Evolutionary conservation across 2,888 invertebrate species (phyloP).

Genomic region (Desoria tigrina): DNA sequence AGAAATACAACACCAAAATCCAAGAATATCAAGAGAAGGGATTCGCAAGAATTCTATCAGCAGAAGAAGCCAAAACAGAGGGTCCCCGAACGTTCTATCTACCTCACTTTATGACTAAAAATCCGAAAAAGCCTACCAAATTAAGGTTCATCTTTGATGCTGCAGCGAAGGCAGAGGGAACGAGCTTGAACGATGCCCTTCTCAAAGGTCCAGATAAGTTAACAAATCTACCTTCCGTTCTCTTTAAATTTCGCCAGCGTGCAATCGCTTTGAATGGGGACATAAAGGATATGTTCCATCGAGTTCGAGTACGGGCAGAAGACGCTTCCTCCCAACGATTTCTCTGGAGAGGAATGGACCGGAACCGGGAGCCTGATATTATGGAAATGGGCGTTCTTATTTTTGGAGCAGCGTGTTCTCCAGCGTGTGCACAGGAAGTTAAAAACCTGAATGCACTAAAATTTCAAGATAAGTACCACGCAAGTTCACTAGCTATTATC

Average conservation of each 20-base stretch:
- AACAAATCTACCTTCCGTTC: constrained; percentile 7
- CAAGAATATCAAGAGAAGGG: constrained; percentile 16
- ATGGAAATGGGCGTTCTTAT: too few relatives aligned
- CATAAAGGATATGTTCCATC: too few relatives aligned
- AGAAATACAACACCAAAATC: constrained; percentile 18
- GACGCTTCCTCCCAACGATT: constrained; percentile 6
- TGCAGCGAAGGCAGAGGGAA: constrained; percentile 28
- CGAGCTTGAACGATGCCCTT: constrained; percentile 39
- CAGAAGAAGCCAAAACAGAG: not conserved
- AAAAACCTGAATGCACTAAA: not conserved
- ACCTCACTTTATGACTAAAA: constrained; percentile 41
- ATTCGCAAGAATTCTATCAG: constrained; percentile 9
- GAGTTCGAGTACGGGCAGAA: constrained; percentile 8
- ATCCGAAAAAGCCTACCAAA: constrained; percentile 44
- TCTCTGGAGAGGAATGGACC: constrained; percentile 9
- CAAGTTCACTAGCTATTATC: not conserved
- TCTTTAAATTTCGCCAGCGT: not conserved
- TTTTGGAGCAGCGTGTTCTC: too few relatives aligned
- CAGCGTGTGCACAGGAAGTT: too few relatives aligned
- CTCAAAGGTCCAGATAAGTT: too few relatives aligned
- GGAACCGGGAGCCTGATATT: too few relatives aligned
- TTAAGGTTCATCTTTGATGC: too few relatives aligned
- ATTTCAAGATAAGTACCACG: not conserved
- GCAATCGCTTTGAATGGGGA: not conserved
- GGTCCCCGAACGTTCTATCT: constrained; percentile 34